Conservation (phyloP, 2,888 invertebrate species). For the Tenthredo livida region DNA sequence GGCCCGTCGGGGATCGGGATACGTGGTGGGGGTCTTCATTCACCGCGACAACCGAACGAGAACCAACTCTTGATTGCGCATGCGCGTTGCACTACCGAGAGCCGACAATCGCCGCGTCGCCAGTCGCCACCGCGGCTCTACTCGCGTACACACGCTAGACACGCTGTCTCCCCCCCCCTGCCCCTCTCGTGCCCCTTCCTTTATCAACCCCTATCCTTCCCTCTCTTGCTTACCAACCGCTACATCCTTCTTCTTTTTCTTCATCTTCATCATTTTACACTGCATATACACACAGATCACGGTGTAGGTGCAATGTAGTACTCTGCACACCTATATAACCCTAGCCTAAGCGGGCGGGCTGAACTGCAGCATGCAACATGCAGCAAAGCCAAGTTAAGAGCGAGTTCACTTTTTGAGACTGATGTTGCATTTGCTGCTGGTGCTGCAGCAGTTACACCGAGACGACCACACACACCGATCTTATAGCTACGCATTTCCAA, state of each 20-base stretch:
- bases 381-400: conserved; percentile 2
- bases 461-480: conserved; percentile 9
- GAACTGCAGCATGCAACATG: neutral
- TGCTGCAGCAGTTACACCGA: neutral
- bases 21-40: conserved; percentile 73
- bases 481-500: neutral
- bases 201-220: conserved; percentile 36
- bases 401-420: conserved; percentile 2
- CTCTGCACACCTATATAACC: conserved; percentile 6
- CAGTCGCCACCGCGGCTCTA: conserved; percentile 29
- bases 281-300: neutral
- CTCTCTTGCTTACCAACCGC: neutral
- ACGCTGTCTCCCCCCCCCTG: conserved; percentile 67
- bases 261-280: conserved; percentile 33
- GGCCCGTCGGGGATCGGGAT: neutral
- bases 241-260: neutral
- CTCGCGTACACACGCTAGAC: conserved; percentile 76
- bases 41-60: conserved; percentile 68
- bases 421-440: neutral
- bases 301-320: conserved; percentile 1
- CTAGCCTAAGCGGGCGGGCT: neutral
- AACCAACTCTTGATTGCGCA: neutral
- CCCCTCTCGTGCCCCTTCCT: conserved; percentile 60
- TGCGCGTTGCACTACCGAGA: conserved; percentile 14
- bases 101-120: conserved; percentile 23